Evolutionary conservation across 2,113 vertebrate species (phyloP).

Genomic region (Setophaga kirtlandii): DNA sequence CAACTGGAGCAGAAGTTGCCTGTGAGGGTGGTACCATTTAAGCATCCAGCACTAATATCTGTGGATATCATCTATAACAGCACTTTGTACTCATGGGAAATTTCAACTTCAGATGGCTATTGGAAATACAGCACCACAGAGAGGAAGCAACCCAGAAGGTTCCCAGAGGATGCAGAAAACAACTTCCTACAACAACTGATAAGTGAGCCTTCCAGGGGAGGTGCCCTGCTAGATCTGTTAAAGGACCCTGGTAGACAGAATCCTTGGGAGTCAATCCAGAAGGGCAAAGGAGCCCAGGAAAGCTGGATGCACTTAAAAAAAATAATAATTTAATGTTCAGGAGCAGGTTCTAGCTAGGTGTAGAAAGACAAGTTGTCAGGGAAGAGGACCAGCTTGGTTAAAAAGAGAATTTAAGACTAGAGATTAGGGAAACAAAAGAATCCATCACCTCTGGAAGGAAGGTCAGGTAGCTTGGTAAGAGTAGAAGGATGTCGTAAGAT

Average conservation of each 20-base stretch:
- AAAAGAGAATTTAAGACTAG: background rate
- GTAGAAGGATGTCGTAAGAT: background rate
- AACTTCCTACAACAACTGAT: background rate
- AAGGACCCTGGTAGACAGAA: background rate
- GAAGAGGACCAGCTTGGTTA: background rate
- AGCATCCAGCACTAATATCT: background rate
- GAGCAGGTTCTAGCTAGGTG: background rate
- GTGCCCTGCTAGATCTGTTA: background rate
- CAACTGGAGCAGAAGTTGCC: background rate
- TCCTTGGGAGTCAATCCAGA: background rate
- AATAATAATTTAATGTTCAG: background rate
- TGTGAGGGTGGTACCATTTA: background rate
- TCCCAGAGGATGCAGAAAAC: fast-evolving
- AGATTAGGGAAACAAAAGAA: background rate
- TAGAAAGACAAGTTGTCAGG: fast-evolving
- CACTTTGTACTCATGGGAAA: background rate
- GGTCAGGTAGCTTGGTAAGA: background rate
- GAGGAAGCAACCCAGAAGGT: background rate
- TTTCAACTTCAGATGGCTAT: background rate
- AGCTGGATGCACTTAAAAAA: background rate
- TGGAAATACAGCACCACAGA: background rate
- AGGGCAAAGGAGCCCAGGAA: background rate
- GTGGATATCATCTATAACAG: background rate
- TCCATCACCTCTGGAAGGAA: background rate
- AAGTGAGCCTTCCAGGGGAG: background rate